Evolutionary conservation across 2,888 invertebrate genomes (phyloP).

Genomic region (Anoncus sp.): DNA sequence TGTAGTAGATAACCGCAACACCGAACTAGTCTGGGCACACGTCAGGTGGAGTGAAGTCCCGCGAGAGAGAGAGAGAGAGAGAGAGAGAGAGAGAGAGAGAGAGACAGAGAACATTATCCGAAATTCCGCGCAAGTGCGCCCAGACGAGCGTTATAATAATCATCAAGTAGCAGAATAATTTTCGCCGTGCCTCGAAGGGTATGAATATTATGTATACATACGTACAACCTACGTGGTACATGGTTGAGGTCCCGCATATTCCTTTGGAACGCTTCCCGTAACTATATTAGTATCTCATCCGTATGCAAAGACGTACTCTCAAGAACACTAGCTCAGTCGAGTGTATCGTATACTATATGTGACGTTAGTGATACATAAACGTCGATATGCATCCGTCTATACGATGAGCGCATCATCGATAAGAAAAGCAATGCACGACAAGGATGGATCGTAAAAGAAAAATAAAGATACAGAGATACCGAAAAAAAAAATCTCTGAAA

Average conservation of each 20-base stretch:
- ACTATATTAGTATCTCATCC: constrained; percentile 40
- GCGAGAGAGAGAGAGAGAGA: not conserved
- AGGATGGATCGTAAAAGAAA: constrained; percentile 11
- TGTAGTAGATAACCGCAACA: constrained; percentile 10
- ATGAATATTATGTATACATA: constrained; percentile 22
- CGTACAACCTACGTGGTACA: constrained; percentile 12
- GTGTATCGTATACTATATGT: constrained; percentile 16
- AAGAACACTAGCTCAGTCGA: constrained; percentile 25
- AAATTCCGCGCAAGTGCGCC: constrained; percentile 22
- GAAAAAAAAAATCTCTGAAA: not conserved
- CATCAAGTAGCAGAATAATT: constrained; percentile 48
- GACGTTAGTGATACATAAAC: constrained; percentile 29
- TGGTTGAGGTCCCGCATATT: constrained; percentile 23
- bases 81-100: constrained; percentile 1
- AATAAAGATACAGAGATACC: not conserved
- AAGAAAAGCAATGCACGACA: not conserved
- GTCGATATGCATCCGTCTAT: constrained; percentile 14
- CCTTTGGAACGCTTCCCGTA: constrained; percentile 22
- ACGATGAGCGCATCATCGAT: constrained; percentile 18
- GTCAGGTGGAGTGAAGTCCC: constrained; percentile 1
- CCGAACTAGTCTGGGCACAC: constrained; percentile 17
- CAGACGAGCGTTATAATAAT: constrained; percentile 40
- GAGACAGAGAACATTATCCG: constrained; percentile 1
- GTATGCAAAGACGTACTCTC: constrained; percentile 33
- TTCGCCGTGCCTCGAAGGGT: constrained; percentile 18